Evolutionary conservation across 1,140 invertebrate species (phyloP).

Genomic region (Dryas iulia): DNA sequence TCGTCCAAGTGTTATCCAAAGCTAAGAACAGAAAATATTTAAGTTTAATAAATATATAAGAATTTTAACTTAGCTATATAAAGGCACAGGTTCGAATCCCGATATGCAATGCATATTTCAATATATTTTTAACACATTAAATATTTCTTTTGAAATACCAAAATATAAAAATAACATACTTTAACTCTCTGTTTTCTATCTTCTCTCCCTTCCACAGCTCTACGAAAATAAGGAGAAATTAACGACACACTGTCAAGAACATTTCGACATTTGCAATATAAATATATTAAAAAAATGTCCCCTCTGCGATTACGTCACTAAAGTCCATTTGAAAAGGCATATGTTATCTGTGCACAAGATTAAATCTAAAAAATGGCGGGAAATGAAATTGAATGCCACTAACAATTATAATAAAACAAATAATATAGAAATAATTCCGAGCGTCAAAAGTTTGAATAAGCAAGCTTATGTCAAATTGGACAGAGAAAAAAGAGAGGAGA

Average conservation of each 20-base stretch:
- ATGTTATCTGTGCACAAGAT: conserved; percentile 45
- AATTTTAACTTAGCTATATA: no score
- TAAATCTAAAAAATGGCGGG: conserved; percentile 26
- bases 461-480: conserved; percentile 49
- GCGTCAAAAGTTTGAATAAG: conserved; percentile 55
- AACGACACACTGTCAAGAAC: conserved; percentile 53
- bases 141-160: no score
- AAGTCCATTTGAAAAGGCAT: conserved; percentile 40
- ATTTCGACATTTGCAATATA: conserved; percentile 56
- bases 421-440: conserved; percentile 54
- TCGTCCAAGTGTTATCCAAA: no score
- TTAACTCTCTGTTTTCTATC: background rate
- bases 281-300: conserved; percentile 61
- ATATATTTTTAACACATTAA: no score
- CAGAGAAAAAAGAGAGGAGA: conserved; percentile 39
- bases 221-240: conserved; percentile 53
- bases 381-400: conserved; percentile 36
- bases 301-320: conserved; percentile 49
- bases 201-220: conserved; percentile 45
- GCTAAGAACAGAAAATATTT: no score
- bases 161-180: no score
- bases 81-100: no score
- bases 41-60: no score
- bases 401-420: conserved; percentile 32
- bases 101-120: no score